These are phyloP conservation scores for Ostrea edulis DNA, from an alignment of 1,140 invertebrate genomes.

Conservation along the genomic window DNA sequence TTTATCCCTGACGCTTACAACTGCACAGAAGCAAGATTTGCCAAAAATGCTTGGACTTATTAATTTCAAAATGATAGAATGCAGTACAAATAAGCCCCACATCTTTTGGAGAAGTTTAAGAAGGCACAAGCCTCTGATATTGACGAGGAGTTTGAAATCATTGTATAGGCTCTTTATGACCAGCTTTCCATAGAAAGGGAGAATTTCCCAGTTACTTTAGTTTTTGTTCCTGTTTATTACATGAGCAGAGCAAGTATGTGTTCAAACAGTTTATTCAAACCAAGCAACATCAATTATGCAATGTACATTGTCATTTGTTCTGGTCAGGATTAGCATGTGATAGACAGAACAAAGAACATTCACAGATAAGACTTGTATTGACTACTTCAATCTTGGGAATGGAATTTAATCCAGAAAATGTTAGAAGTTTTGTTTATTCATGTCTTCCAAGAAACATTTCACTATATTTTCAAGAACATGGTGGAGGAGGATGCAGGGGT, in stretches of 20 bases:
- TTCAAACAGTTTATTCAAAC: not conserved
- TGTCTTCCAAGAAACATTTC: constrained; percentile 41
- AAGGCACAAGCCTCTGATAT: not conserved
- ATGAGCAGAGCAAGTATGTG: not conserved
- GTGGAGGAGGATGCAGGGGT: constrained; percentile 37
- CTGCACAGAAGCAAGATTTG: not conserved
- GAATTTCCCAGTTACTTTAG: not conserved
- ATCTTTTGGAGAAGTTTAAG: not conserved
- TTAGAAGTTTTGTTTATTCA: constrained; percentile 38
- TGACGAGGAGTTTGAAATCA: not conserved
- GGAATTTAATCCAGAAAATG: constrained; percentile 46
- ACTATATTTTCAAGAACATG: constrained; percentile 50
- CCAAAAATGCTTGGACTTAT: not conserved
- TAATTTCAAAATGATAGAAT: not conserved
- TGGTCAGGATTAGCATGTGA: constrained; percentile 45
- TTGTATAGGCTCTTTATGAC: not conserved
- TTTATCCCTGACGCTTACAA: constrained; percentile 7
- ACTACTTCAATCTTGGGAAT: constrained; percentile 41
- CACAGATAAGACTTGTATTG: constrained; percentile 32
- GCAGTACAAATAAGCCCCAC: not conserved
- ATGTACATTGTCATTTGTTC: constrained; percentile 46
- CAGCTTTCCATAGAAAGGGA: not conserved
- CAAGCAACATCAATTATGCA: constrained; percentile 14
- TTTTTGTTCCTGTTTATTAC: not conserved
- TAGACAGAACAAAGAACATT: constrained; percentile 30